Base-by-base conservation (phyloP, 2,888 invertebrate genomes). In the Holacanthella duospinosa region DNA sequence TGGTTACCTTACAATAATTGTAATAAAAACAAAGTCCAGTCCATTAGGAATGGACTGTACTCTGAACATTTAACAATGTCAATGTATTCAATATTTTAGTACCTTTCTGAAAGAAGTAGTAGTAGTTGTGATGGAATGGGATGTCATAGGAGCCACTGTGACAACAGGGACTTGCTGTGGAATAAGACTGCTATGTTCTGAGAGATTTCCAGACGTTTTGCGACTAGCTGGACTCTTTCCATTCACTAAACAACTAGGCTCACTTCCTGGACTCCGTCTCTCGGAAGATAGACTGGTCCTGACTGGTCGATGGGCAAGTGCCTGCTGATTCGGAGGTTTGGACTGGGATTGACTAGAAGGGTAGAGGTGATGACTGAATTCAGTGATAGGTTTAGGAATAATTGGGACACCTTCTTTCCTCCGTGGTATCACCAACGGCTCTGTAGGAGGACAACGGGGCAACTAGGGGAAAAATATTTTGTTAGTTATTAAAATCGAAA, bases 141-240 rank as follows among this genome's bases (percentile, higher is more conserved):
- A 57, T 6, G 72, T 66, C 71, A 72, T 72, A 2, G 73, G 73
- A 29, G 71, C 71, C 0, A 73, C 73, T 2, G 71, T 71, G 4
- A 73, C 71, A 9, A 73, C 64, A 19, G 73, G 73, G n/a, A 71
- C 48, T 4, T 21, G 6, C 16, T 36, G 36, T 36, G 9, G 9
- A 36, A 36, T 21, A n/a, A 48, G 21, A n/a, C 21, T 21, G 16
- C n/a, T 6, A 16, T 9, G 48, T n/a, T n/a, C 48, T 4, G 12
- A 4, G 6, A 48, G 21, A 21, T 21, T 48, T 21, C 48, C 48
- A 21, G 48, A 48, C 4, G 48, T 4, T 48, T 21, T 48, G 16
- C 48, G 12, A 48, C n/a, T 48, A 9, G 19, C 4, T 48, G 19
- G 19, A 9, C 19, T 48, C 4, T 48, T n/a, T 21, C 21, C 4